A percentile compares a stretch with the other conserved stretches of the same genome.
These are phyloP conservation scores for Hydriomena furcata DNA, from an alignment of 2,888 invertebrate species.

Conservation along the genomic window DNA sequence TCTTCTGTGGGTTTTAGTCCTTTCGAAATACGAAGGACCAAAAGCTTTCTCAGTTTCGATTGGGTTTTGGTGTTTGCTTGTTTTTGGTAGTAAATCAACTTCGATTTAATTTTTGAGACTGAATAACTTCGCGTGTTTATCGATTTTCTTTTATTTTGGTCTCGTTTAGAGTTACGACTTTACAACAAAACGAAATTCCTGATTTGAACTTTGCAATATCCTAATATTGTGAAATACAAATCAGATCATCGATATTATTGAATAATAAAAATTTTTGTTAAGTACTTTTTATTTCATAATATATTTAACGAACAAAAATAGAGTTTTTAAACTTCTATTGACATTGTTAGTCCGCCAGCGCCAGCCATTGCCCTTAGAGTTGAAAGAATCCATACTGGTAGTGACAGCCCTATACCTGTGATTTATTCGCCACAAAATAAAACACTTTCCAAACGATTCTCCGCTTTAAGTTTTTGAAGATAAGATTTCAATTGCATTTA, in stretches of 20 bases:
- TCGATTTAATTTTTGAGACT: conserved; percentile 42
- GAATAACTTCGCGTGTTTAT: conserved; percentile 13
- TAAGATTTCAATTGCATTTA: no score
- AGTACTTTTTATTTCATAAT: no score
- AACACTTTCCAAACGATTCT: conserved; percentile 18
- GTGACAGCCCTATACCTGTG: conserved; percentile 26
- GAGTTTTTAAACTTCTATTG: no score
- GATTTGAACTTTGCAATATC: no score
- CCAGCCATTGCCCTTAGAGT: conserved; percentile 2
- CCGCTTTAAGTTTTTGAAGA: conserved; percentile 18
- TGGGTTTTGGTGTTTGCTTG: conserved; percentile 31
- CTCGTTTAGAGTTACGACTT: neutral
- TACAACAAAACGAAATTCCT: neutral
- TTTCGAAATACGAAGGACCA: conserved; percentile 47
- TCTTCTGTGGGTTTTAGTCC: conserved; percentile 28
- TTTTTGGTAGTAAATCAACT: conserved; percentile 48
- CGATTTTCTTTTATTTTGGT: conserved; percentile 7
- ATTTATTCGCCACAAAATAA: conserved; percentile 19
- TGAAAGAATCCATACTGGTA: conserved; percentile 4
- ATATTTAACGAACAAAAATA: no score
- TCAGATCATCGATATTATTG: no score
- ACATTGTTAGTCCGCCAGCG: no score
- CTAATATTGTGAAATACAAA: no score
- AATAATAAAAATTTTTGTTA: no score
- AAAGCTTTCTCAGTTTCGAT: conserved; percentile 22